Base-by-base conservation (phyloP, 1,140 invertebrate genomes). In the Plutomurus gul region DNA sequence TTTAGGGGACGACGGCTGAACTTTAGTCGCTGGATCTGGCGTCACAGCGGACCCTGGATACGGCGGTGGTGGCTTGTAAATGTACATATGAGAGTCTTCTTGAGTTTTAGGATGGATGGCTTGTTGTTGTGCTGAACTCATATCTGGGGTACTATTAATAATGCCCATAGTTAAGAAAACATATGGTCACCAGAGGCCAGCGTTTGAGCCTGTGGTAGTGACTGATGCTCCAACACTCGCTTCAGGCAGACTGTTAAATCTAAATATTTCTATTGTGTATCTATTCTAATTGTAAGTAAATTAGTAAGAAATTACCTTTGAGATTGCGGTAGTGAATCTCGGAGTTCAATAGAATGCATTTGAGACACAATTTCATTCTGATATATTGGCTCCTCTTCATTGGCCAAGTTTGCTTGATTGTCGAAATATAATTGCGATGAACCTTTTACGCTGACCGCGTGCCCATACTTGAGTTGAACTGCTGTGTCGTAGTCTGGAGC, bases 401-500 rank as follows among this genome's bases (percentile, higher is more conserved):
- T 72, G 40, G 13, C 16, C 36, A 47, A 65, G 18, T 18, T 65
- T 11, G 56, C 10, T 33, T 65, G 56, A 36, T 65, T 65, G 2
- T 65, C 56, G n/a, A 65, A 65, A n/a, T 65, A 65, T 7, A 65
- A 65, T 30, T 65, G 56, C 4, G 56, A 30, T n/a, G 56, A 65
- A 33, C 56, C 56, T 65, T 65, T 65, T n/a, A 65, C 56, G 36
- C n/a, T 65, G 7, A 65, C 56, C 36, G 27, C 16, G 39, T 56
- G 65, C 76, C 84, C 87, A 83, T 89, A 89, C 79, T 89, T 89
- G 40, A 87, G 85, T 85, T 94, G 93, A 51, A 98, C 90, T 6
- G 96, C 95, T 0, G 95, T 95, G 85, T 97, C 95, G 85, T 98
- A 98, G 86, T 97, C 95, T 0, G 96, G 96, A 3, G 95, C 95